Base-by-base conservation (phyloP, 2,888 invertebrate genomes). In the Cistogaster globosa region DNA sequence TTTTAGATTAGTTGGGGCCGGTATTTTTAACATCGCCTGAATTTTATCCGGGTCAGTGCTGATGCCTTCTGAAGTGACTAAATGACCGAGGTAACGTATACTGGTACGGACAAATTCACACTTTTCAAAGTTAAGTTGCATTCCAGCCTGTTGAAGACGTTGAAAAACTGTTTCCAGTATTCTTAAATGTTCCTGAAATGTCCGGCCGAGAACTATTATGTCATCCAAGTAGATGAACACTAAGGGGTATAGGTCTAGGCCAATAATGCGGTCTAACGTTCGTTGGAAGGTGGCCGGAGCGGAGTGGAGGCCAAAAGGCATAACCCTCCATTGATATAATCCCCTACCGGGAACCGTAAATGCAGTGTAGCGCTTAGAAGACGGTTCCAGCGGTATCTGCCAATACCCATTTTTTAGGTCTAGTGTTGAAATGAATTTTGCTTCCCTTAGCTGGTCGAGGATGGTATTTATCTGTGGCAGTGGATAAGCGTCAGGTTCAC, bases 331-430 rank as follows among this genome's bases (percentile, higher is more conserved):
- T 26, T 80, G 75, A 18, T 53, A 76, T 6, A 76, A 26, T 0
- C 84, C 76, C 6, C 80, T 67, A 0, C 72, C 79, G 0, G 83
- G 69, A 0, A 75, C 79, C 0, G 63, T 79, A n/a, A 83, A 83
- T 2, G 74, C 72, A 0, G 80, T 77, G 11, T 51, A 77, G 0
- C 5, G 36, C 58, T 57, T 60, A 0, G 57, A 58, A 0, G 55
- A 5, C 3, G 18, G 18, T 3, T 32, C 57, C 6, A 84, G 53
- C 0, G 81, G 77, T 14, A 81, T 74, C 20, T 80, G 81, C 76
- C 80, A 80, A 11, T 84, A 84, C 0, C 84, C 83, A 22, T 83
- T 72, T 12, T 74, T 74, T 0, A 83, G 38, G 36, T 83, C 75
- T 8, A 79, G 16, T 0, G 62, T 51, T 11, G 57, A 63, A 0